Evolutionary conservation across 2,113 vertebrate species (phyloP).

Genomic region (Acinonyx jubatus): DNA sequence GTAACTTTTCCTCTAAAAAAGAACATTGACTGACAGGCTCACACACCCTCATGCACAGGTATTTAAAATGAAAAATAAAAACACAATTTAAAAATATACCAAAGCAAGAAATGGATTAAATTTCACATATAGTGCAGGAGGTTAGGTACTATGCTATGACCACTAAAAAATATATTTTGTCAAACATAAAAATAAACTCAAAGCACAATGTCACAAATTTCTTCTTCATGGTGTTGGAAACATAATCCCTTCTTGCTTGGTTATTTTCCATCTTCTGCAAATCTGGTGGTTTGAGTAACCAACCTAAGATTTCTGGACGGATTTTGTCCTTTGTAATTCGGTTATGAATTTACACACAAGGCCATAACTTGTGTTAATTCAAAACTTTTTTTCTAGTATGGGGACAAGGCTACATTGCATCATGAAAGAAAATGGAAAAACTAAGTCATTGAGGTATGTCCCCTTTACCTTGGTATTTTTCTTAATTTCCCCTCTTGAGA

Average conservation of each 20-base stretch:
- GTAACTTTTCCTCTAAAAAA: background rate
- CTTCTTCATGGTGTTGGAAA: background rate
- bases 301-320: background rate
- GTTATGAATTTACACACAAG: background rate
- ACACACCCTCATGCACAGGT: background rate
- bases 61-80: constrained; percentile 13
- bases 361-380: background rate
- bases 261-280: background rate
- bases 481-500: background rate
- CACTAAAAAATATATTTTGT: background rate
- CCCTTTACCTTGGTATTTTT: background rate
- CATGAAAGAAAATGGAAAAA: background rate
- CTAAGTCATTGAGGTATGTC: background rate
- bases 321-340: background rate
- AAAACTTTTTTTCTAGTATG: background rate
- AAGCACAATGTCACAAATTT: background rate
- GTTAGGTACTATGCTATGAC: background rate
- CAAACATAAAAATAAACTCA: background rate
- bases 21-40: background rate
- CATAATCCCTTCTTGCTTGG: background rate
- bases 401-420: background rate
- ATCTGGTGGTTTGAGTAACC: background rate
- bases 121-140: background rate
- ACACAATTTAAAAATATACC: background rate
- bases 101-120: background rate